These are phyloP conservation scores for Vulpes vulpes DNA, from an alignment of 2,113 vertebrate species.

Conservation along the genomic window DNA sequence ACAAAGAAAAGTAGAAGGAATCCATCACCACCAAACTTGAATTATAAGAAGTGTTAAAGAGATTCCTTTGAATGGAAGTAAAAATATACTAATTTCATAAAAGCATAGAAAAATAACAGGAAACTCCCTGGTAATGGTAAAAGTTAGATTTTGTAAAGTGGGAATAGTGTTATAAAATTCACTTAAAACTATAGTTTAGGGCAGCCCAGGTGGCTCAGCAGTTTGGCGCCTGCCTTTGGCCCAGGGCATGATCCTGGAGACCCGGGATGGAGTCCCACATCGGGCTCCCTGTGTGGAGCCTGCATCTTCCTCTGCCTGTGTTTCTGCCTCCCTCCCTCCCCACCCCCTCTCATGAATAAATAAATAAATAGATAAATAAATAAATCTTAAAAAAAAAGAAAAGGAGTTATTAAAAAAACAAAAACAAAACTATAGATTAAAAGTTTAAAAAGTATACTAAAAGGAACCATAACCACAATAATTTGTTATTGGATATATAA, in stretches of 20 bases:
- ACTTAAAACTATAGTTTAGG: not conserved
- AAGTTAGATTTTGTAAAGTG: not conserved
- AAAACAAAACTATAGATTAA: not conserved
- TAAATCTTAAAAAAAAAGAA: no score
- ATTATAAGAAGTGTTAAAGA: not conserved
- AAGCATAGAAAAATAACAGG: not conserved
- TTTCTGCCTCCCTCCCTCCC: no score
- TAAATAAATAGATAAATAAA: no score
- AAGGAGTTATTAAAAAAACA: no score
- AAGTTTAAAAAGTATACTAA: not conserved
- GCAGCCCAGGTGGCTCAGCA: no score
- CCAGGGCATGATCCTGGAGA: no score
- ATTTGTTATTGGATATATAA: not conserved
- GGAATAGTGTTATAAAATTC: not conserved
- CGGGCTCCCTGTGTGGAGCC: no score
- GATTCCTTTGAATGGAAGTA: not conserved
- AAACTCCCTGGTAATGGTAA: not conserved
- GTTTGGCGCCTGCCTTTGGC: no score
- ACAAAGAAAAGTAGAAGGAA: not conserved
- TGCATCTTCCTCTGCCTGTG: no score
- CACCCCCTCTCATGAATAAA: no score
- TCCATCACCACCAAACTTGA: not conserved
- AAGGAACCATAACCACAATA: not conserved
- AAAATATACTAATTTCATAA: not conserved
- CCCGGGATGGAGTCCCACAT: no score